These are phyloP conservation scores for Psilopogon haemacephalus DNA, from an alignment of 2,113 vertebrate species.

Conservation along the genomic window DNA sequence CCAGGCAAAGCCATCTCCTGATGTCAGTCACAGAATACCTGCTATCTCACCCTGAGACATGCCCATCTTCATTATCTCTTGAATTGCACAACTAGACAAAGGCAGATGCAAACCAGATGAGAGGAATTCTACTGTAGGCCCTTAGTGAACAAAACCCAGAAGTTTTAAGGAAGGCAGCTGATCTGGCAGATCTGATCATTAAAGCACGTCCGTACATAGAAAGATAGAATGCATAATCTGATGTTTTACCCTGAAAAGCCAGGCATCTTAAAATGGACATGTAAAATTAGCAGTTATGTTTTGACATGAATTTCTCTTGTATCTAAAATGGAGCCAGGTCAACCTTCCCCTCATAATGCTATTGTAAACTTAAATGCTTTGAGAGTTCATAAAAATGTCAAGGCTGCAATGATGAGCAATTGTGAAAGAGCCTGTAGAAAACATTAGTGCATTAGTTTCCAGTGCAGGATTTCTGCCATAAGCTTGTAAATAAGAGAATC, in stretches of 20 bases:
- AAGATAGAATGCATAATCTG: neutral
- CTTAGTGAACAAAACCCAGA: neutral
- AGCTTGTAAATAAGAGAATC: neutral
- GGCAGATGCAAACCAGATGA: neutral
- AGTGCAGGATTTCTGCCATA: neutral
- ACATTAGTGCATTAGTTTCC: neutral
- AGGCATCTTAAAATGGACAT: neutral
- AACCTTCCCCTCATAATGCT: neutral
- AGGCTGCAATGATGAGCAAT: neutral
- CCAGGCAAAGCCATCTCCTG: neutral
- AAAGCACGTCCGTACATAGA: neutral
- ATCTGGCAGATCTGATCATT: neutral
- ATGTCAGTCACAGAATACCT: neutral
- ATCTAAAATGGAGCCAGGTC: neutral
- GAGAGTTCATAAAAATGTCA: neutral
- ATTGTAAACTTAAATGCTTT: neutral
- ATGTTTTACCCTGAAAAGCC: neutral
- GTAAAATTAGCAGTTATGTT: neutral
- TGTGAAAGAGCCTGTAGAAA: neutral
- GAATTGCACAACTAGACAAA: neutral
- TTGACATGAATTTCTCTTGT: neutral
- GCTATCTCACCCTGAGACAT: rapidly evolving
- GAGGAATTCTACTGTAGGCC: neutral
- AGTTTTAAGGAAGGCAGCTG: neutral
- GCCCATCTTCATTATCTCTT: neutral